phyloP scores from a whole-genome alignment of 2,797 vertebrate species.

The Poecilia picta region DNA sequence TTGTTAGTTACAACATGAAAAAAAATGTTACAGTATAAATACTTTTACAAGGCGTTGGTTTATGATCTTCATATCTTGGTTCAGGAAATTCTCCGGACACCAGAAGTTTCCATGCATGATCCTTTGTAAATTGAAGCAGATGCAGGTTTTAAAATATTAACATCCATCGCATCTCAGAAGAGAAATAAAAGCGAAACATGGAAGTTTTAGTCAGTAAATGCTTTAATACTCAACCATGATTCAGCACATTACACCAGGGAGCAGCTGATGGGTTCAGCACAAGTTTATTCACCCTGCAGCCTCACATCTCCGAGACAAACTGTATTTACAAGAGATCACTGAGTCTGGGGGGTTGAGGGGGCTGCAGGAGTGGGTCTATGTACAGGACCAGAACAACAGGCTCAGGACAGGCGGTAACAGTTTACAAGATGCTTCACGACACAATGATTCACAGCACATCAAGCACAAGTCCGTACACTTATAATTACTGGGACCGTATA shows the following conservation, averaged over 20 bases:
- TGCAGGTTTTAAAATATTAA: not conserved
- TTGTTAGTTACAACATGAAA: not conserved
- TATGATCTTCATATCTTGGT: not conserved
- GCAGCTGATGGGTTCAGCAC: slow-evolving; percentile 49
- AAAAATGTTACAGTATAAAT: not conserved
- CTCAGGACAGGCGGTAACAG: slow-evolving; percentile 36
- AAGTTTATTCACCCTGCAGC: slow-evolving; percentile 21
- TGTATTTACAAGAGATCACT: slow-evolving; percentile 61
- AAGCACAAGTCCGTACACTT: slow-evolving; percentile 55
- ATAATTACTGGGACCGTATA: slow-evolving; percentile 61
- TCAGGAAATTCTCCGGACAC: not conserved
- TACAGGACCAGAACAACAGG: slow-evolving; percentile 61
- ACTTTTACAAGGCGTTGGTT: not conserved
- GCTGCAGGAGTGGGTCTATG: slow-evolving; percentile 39
- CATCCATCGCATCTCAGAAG: not conserved
- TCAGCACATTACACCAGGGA: slow-evolving; percentile 67
- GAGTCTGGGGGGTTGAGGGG: slow-evolving; percentile 12
- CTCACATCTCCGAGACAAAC: slow-evolving; percentile 27
- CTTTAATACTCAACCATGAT: slow-evolving; percentile 75
- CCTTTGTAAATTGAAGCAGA: not conserved
- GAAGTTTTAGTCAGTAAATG: slow-evolving; percentile 44
- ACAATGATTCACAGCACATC: slow-evolving; percentile 67
- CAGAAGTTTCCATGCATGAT: not conserved
- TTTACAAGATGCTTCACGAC: slow-evolving; percentile 73
- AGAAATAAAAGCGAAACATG: slow-evolving; percentile 31